phyloP scores from a whole-genome alignment of 1,140 invertebrate genomes.

The Micrasema longulum region DNA sequence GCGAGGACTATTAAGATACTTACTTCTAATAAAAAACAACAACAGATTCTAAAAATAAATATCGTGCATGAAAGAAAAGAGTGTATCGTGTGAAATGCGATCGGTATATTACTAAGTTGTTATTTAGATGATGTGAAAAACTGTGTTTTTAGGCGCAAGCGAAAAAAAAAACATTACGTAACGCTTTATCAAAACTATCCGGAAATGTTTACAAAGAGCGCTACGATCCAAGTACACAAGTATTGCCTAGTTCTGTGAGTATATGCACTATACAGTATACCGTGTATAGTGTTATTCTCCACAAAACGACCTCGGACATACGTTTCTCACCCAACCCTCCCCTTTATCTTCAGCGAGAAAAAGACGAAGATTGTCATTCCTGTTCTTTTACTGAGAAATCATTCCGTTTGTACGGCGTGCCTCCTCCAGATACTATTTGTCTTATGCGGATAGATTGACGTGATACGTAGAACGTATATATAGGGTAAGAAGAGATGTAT shows the following conservation, averaged over 20 bases:
- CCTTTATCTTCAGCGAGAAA: slow-evolving; percentile 23
- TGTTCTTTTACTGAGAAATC: slow-evolving; percentile 41
- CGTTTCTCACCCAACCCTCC: slow-evolving; percentile 11
- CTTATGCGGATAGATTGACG: slow-evolving; percentile 56
- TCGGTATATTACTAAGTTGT: no score
- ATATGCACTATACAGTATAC: slow-evolving; percentile 10
- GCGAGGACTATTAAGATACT: no score
- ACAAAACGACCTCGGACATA: slow-evolving; percentile 10
- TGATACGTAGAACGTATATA: slow-evolving; percentile 46
- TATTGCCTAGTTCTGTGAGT: slow-evolving; percentile 52
- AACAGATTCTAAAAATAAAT: no score
- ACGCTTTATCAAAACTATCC: slow-evolving; percentile 48
- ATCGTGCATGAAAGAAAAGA: no score
- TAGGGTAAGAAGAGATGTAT: slow-evolving; percentile 52
- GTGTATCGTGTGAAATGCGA: no score
- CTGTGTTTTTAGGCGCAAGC: slow-evolving; percentile 24
- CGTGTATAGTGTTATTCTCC: slow-evolving; percentile 38
- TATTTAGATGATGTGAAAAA: neutral
- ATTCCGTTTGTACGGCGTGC: slow-evolving; percentile 54
- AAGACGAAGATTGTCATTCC: slow-evolving; percentile 26
- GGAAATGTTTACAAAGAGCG: slow-evolving; percentile 53
- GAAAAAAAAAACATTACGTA: slow-evolving; percentile 42
- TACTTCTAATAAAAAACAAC: no score
- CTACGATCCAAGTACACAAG: slow-evolving; percentile 26
- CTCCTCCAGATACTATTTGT: slow-evolving; percentile 56